Conservation (phyloP, 2,113 vertebrate genomes). For the Xerus inauris region DNA sequence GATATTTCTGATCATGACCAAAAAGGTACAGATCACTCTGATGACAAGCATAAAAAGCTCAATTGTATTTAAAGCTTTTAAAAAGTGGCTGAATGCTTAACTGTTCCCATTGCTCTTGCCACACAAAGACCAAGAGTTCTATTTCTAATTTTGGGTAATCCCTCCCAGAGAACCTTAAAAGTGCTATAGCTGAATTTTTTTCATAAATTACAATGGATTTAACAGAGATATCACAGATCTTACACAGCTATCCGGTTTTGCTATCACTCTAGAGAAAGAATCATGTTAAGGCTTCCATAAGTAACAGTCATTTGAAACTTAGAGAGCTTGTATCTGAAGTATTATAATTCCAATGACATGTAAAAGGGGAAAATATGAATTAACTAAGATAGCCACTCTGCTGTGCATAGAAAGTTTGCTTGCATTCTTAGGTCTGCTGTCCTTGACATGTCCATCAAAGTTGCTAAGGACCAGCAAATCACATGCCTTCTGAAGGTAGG, state of each 20-base stretch:
- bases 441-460: constrained; percentile 11
- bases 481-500: constrained; percentile 30
- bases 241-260: background rate
- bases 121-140: background rate
- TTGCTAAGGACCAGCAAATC: constrained; percentile 56
- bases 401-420: background rate
- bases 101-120: background rate
- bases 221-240: background rate
- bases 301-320: background rate
- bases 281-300: background rate
- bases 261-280: constrained; percentile 8
- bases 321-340: background rate
- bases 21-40: background rate
- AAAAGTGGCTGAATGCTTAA: background rate
- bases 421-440: background rate
- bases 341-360: background rate
- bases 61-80: background rate
- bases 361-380: background rate
- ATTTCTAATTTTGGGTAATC: background rate
- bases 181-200: background rate
- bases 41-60: background rate
- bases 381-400: background rate
- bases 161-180: background rate
- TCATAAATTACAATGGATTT: background rate
- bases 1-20: background rate